These are phyloP conservation scores for Frankliniella fusca DNA, from an alignment of 2,888 invertebrate species.

Conservation along the genomic window DNA sequence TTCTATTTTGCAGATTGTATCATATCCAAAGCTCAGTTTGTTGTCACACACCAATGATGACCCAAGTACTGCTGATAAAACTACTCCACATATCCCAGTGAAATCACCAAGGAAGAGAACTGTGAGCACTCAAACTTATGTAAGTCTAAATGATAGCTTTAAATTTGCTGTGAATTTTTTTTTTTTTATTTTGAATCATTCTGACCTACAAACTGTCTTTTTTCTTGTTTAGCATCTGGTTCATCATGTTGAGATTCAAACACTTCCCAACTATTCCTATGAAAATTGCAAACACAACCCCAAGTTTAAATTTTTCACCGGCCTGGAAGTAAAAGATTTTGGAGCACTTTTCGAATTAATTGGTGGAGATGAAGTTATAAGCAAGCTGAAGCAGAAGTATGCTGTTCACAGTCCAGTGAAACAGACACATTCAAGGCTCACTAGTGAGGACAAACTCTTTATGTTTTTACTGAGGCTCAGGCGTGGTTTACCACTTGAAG, in stretches of 20 bases:
- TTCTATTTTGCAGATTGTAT: background rate
- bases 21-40: background rate
- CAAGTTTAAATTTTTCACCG: background rate
- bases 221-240: background rate
- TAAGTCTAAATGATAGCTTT: background rate
- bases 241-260: background rate
- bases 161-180: background rate
- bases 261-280: background rate
- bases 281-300: background rate
- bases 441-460: background rate
- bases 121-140: background rate
- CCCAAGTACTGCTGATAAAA: background rate
- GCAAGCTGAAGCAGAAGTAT: background rate
- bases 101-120: background rate
- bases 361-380: background rate
- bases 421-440: background rate
- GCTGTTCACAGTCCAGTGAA: background rate
- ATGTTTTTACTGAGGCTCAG: background rate
- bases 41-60: background rate
- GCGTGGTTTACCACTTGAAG: background rate
- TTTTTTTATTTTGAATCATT: background rate
- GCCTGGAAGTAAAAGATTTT: background rate
- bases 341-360: background rate
- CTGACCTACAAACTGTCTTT: background rate
- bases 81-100: background rate